Evolutionary conservation across 2,888 invertebrate species (phyloP).

Genomic region (Saturnia japonica): DNA sequence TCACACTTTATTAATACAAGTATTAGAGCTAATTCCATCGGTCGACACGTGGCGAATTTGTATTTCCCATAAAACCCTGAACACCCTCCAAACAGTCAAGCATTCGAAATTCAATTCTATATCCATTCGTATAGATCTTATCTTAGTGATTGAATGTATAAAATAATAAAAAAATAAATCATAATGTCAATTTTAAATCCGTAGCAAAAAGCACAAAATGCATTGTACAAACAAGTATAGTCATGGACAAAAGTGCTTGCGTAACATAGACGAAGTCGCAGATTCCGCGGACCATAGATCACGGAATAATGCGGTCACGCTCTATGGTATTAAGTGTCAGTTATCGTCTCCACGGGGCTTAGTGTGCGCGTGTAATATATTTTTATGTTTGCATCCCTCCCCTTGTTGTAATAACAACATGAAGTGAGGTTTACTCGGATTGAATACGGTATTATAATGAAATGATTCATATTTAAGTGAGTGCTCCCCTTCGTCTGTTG

Average conservation of each 20-base stretch:
- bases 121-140: conserved; percentile 31
- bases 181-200: conserved; percentile 30
- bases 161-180: conserved; percentile 23
- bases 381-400: conserved; percentile 72
- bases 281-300: conserved; percentile 76
- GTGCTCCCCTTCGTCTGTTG: conserved; percentile 72
- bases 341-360: conserved; percentile 80
- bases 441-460: conserved; percentile 82
- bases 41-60: conserved; percentile 79
- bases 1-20: conserved; percentile 82
- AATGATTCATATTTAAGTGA: conserved; percentile 83
- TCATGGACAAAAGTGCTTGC: conserved; percentile 50
- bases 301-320: conserved; percentile 80
- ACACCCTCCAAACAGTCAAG: conserved; percentile 45
- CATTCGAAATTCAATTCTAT: conserved; percentile 54
- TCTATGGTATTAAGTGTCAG: conserved; percentile 81
- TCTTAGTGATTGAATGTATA: conserved; percentile 25
- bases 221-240: conserved; percentile 38
- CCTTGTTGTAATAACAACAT: conserved; percentile 78
- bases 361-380: conserved; percentile 66
- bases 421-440: conserved; percentile 80
- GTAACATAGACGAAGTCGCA: conserved; percentile 69
- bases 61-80: conserved; percentile 73
- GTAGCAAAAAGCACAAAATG: conserved; percentile 45
- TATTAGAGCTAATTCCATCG: conserved; percentile 79